A percentile compares a stretch with the other conserved stretches of the same genome.
These are phyloP conservation scores for Meiosimyza platycephala DNA, from an alignment of 2,888 invertebrate genomes.

Conservation along the genomic window DNA sequence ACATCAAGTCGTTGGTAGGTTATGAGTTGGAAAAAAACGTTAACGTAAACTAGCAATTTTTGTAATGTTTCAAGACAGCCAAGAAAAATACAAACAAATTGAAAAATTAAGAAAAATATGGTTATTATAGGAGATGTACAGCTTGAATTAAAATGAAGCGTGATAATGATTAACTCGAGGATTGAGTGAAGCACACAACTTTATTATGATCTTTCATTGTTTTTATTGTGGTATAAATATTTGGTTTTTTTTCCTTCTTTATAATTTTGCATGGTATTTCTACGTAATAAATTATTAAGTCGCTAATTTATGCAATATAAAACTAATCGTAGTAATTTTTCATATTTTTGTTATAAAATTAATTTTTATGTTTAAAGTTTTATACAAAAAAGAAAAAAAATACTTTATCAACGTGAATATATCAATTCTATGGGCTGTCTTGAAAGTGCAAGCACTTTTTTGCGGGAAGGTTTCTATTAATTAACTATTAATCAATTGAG, in stretches of 20 bases:
- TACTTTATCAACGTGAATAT: no score
- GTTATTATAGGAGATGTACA: neutral
- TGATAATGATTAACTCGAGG: conserved; percentile 18
- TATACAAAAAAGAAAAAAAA: no score
- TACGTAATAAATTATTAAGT: conserved; percentile 9
- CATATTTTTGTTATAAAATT: no score
- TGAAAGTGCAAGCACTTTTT: no score
- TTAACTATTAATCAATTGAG: no score
- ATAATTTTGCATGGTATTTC: conserved; percentile 14
- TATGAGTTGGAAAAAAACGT: neutral
- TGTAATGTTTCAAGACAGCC: conserved; percentile 8
- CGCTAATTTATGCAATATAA: conserved; percentile 17
- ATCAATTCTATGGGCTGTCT: no score
- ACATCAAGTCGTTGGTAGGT: neutral
- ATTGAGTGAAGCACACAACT: neutral
- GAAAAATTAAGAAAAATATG: neutral
- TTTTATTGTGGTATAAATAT: neutral
- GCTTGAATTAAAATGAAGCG: conserved; percentile 5
- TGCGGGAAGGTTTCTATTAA: no score
- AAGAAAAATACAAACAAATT: neutral
- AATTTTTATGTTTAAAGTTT: no score
- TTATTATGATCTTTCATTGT: neutral
- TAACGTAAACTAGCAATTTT: conserved; percentile 6
- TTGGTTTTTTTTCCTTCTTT: neutral
- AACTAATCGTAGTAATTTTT: neutral